These are phyloP conservation scores for Monodelphis domestica DNA, from an alignment of 2,797 vertebrate genomes.

Conservation along the genomic window DNA sequence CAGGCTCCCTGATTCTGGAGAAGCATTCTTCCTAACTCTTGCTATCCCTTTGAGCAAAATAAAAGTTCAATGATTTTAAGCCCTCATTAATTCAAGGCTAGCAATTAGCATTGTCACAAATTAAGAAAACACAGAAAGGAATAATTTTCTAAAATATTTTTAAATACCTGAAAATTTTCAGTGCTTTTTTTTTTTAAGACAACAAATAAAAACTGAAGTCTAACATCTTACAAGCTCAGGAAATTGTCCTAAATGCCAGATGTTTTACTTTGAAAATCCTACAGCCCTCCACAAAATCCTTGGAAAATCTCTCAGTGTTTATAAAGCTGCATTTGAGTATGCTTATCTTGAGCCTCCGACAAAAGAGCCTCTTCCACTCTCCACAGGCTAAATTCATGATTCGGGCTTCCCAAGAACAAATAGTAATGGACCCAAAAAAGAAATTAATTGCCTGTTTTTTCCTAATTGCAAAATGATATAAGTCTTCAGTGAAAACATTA, in stretches of 20 bases:
- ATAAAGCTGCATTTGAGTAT: constrained; percentile 64
- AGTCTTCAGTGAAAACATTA: constrained; percentile 68
- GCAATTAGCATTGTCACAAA: constrained; percentile 51
- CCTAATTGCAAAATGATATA: constrained; percentile 76
- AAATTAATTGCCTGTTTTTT: constrained; percentile 61
- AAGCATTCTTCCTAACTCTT: neutral
- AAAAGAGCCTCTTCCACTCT: constrained; percentile 38
- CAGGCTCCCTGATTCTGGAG: neutral
- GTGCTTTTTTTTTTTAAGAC: constrained; percentile 48
- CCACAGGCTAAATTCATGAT: constrained; percentile 56
- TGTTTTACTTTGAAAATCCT: constrained; percentile 79
- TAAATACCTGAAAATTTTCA: constrained; percentile 41
- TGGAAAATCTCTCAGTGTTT: constrained; percentile 71
- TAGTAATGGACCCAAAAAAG: constrained; percentile 63
- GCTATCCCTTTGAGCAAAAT: constrained; percentile 23
- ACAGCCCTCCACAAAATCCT: constrained; percentile 74
- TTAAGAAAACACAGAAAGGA: constrained; percentile 57
- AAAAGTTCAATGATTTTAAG: neutral
- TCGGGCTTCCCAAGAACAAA: constrained; percentile 70
- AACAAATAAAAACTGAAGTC: constrained; percentile 70
- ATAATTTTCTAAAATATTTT: constrained; percentile 52
- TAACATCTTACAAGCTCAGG: constrained; percentile 73
- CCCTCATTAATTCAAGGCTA: constrained; percentile 54
- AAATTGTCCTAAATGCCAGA: constrained; percentile 78
- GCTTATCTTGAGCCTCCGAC: constrained; percentile 68